Percentiles rank a stretch among this genome's conserved stretches.
Conservation (phyloP, 2,797 vertebrate genomes). For the Galago senegalensis region DNA sequence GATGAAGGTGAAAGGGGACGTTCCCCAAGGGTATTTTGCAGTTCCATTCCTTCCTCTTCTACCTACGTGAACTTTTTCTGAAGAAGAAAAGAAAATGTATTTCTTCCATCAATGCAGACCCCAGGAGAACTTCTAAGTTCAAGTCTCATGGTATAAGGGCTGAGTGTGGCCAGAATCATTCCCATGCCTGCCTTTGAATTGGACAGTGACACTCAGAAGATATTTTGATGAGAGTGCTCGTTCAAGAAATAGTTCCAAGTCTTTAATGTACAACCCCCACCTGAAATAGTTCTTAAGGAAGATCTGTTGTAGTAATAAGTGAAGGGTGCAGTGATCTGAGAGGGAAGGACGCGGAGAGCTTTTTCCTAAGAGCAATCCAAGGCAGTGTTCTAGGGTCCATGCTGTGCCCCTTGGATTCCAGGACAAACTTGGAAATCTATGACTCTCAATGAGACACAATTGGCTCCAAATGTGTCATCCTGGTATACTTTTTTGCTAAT, state of each 20-base stretch:
- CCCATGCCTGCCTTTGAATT: neutral
- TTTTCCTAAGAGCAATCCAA: neutral
- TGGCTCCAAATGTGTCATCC: neutral
- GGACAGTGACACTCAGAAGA: neutral
- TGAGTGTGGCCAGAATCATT: neutral
- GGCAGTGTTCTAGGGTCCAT: neutral
- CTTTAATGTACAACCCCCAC: neutral
- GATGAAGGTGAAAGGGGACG: neutral
- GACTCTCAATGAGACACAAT: neutral
- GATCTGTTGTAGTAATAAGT: neutral
- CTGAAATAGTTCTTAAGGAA: neutral
- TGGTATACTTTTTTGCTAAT: neutral
- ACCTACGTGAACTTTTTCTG: neutral
- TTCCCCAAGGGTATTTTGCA: neutral
- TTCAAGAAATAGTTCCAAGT: neutral
- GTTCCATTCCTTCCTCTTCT: neutral
- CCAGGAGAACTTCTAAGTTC: neutral
- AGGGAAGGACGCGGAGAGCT: neutral
- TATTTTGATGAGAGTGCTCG: neutral
- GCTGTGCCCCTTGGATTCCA: neutral
- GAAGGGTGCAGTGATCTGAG: accelerated
- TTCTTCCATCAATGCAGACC: neutral
- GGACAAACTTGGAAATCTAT: neutral
- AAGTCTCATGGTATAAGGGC: neutral
- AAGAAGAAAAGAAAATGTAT: neutral